Percentiles rank a stretch among this genome's conserved stretches.
phyloP scores from a whole-genome alignment of 2,113 vertebrate genomes.

The Corythaeola cristata region DNA sequence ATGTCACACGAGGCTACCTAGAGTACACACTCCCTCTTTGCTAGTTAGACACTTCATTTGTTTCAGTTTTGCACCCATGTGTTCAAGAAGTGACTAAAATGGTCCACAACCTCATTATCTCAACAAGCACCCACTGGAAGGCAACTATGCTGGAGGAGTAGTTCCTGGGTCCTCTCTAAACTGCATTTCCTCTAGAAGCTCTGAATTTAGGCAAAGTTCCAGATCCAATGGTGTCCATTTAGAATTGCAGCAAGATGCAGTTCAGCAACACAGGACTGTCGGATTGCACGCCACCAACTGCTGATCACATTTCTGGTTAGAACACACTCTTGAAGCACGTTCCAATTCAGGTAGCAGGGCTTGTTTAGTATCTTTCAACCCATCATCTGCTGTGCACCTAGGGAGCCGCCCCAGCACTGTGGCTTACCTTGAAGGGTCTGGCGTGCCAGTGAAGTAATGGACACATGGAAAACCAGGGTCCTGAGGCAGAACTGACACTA shows the following conservation, averaged over 20 bases:
- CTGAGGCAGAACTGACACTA: conserved; percentile 80
- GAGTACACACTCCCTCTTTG: not conserved
- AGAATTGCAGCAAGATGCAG: not conserved
- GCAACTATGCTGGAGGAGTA: not conserved
- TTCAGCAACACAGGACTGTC: not conserved
- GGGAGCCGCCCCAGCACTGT: not conserved
- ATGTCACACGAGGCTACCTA: not conserved
- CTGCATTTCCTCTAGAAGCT: not conserved
- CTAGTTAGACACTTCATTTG: not conserved
- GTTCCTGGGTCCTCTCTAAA: not conserved
- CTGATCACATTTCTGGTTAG: not conserved
- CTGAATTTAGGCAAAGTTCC: not conserved
- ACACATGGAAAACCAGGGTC: conserved; percentile 74
- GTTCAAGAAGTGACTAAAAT: not conserved
- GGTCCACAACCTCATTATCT: not conserved
- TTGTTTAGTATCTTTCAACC: not conserved
- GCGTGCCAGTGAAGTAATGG: conserved; percentile 84
- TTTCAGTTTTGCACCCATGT: not conserved
- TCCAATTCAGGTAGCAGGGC: not conserved
- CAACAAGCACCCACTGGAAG: not conserved
- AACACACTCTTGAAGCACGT: not conserved
- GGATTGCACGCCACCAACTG: not conserved
- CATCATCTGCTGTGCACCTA: not conserved
- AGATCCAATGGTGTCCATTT: not conserved
- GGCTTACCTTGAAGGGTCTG: conserved; percentile 81